A percentile compares a stretch with the other conserved stretches of the same genome.
These are phyloP conservation scores for Tapera naevia DNA, from an alignment of 2,797 vertebrate genomes.

Conservation along the genomic window DNA sequence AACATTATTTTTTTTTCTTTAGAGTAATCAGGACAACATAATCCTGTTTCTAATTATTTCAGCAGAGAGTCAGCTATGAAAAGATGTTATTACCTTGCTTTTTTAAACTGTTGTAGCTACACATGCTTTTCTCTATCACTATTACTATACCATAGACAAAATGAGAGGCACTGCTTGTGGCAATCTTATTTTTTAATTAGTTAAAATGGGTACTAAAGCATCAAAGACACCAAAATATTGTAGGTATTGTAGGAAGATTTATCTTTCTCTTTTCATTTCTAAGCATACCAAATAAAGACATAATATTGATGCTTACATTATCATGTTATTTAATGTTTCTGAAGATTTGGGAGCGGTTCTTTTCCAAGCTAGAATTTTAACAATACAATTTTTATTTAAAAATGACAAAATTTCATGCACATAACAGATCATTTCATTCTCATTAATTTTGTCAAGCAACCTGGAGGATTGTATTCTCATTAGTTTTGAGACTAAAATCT, in stretches of 20 bases:
- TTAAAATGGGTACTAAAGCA: constrained; percentile 5
- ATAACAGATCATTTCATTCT: not conserved
- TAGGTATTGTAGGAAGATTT: constrained; percentile 30
- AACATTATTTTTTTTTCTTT: not conserved
- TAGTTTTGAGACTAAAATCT: not conserved
- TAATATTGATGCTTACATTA: not conserved
- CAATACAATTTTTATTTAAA: not conserved
- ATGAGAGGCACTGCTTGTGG: not conserved
- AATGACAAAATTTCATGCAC: not conserved
- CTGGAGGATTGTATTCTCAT: not conserved
- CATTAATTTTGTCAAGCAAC: constrained; percentile 16
- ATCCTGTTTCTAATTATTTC: constrained; percentile 35
- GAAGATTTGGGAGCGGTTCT: not conserved
- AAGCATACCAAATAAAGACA: not conserved
- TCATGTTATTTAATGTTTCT: not conserved
- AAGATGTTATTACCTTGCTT: not conserved
- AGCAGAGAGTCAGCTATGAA: constrained; percentile 12
- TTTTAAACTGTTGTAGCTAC: not conserved
- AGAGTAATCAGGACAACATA: not conserved
- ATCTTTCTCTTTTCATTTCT: constrained; percentile 8
- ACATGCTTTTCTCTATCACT: not conserved
- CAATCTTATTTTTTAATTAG: constrained; percentile 33
- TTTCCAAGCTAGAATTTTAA: not conserved
- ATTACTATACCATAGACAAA: not conserved
- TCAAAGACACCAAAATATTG: not conserved